Evolutionary conservation across 2,888 invertebrate species (phyloP).

Genomic region (Drosophila kambysellisi): DNA sequence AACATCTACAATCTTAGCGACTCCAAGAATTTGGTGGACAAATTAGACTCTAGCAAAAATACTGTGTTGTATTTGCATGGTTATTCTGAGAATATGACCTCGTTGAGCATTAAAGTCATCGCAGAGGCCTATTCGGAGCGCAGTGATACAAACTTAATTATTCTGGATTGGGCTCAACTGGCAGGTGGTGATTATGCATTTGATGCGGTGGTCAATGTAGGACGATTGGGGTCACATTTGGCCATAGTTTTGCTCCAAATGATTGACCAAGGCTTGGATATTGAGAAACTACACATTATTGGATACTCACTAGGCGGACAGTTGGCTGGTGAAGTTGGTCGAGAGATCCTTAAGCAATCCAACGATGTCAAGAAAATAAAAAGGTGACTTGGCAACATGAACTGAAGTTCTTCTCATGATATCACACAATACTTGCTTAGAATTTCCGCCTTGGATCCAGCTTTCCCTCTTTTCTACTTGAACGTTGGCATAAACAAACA

Average conservation of each 20-base stretch:
- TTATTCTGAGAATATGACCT: slow-evolving; percentile 87
- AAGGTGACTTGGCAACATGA: slow-evolving; percentile 37
- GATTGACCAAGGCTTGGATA: slow-evolving; percentile 81
- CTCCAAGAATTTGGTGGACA: slow-evolving; percentile 66
- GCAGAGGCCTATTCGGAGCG: slow-evolving; percentile 83
- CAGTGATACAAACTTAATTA: slow-evolving; percentile 81
- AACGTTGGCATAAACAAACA: slow-evolving; percentile 77
- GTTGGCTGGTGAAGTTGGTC: slow-evolving; percentile 82
- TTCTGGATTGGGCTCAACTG: slow-evolving; percentile 84
- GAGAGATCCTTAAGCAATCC: slow-evolving; percentile 65
- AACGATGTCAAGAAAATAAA: slow-evolving; percentile 61
- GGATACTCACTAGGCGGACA: slow-evolving; percentile 85
- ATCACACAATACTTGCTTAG: slow-evolving; percentile 73
- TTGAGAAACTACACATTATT: slow-evolving; percentile 81
- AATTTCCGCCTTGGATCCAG: slow-evolving; percentile 88
- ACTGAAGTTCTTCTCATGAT: not conserved
- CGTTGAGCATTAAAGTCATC: slow-evolving; percentile 87
- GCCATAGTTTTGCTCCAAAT: slow-evolving; percentile 79
- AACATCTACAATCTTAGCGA: slow-evolving; percentile 76
- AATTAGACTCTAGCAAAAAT: slow-evolving; percentile 85
- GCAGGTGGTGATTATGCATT: slow-evolving; percentile 84
- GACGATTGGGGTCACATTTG: slow-evolving; percentile 79
- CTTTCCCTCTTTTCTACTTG: slow-evolving; percentile 87
- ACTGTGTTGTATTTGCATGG: slow-evolving; percentile 88
- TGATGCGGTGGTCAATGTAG: slow-evolving; percentile 82